Evolutionary conservation across 2,888 invertebrate genomes (phyloP).

Genomic region (Biston betularia): DNA sequence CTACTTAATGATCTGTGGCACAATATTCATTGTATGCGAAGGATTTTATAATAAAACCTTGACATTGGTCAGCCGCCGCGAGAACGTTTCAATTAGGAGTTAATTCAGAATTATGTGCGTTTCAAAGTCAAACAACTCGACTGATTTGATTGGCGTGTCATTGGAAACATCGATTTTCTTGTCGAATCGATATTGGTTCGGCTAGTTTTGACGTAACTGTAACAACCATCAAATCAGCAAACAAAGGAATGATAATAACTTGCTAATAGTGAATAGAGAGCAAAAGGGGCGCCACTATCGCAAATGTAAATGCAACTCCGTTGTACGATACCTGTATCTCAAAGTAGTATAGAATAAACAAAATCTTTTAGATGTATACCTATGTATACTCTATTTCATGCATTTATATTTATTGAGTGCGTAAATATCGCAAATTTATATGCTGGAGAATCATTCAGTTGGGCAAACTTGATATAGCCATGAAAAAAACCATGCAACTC

Average conservation of each 20-base stretch:
- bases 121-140: not conserved
- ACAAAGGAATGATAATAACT: not conserved
- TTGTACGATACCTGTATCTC: no score
- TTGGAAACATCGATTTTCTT: not conserved
- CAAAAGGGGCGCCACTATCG: no score
- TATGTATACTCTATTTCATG: no score
- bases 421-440: no score
- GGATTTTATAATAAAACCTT: constrained; percentile 22
- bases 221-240: not conserved
- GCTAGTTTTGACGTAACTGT: not conserved
- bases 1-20: not conserved
- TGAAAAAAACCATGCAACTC: no score
- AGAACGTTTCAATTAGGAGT: constrained; percentile 13
- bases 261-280: no score
- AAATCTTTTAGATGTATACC: no score
- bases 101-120: not conserved
- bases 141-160: constrained; percentile 2
- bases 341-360: no score
- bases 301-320: no score
- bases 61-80: constrained; percentile 23
- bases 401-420: no score
- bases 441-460: no score
- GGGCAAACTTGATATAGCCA: no score
- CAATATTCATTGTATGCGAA: not conserved
- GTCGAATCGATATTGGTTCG: not conserved